These are phyloP conservation scores for Zoanthus sansibaricus DNA, from an alignment of 92 coral and sea anemone species.

Conservation along the genomic window DNA sequence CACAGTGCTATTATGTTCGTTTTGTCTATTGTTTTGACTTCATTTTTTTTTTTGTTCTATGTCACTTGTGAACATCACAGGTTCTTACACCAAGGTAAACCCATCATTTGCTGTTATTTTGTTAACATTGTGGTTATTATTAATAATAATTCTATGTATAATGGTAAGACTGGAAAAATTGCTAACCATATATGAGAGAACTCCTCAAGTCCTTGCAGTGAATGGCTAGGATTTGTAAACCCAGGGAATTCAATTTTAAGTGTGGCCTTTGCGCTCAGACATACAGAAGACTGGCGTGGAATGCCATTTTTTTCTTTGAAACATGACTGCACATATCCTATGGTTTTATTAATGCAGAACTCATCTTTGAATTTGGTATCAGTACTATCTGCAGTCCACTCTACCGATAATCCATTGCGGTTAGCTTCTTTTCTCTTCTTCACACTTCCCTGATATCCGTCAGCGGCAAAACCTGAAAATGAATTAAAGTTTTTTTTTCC, in stretches of 20 bases:
- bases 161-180: background rate
- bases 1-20: too few relatives aligned
- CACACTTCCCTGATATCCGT: background rate
- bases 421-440: constrained; percentile 32
- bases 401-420: background rate
- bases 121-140: too few relatives aligned
- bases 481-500: background rate
- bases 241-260: constrained; percentile 50
- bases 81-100: too few relatives aligned
- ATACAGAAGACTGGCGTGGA: constrained; percentile 73
- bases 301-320: constrained; percentile 79
- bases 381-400: background rate
- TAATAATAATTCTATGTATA: too few relatives aligned
- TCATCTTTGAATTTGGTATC: constrained; percentile 4
- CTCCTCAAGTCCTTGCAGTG: constrained; percentile 65
- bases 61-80: too few relatives aligned
- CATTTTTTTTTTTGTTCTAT: too few relatives aligned
- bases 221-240: constrained; percentile 70
- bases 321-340: constrained; percentile 68
- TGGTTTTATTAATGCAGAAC: constrained; percentile 24
- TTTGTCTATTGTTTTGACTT: too few relatives aligned
- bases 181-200: constrained; percentile 79
- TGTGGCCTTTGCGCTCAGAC: constrained; percentile 65
- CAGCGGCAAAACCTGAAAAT: constrained; percentile 11
- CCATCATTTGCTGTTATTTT: too few relatives aligned